Evolutionary conservation across 1,140 invertebrate genomes (phyloP), one percentile per base, ranked within the genome.

Genomic region (Condylostylus longicornis): DNA sequence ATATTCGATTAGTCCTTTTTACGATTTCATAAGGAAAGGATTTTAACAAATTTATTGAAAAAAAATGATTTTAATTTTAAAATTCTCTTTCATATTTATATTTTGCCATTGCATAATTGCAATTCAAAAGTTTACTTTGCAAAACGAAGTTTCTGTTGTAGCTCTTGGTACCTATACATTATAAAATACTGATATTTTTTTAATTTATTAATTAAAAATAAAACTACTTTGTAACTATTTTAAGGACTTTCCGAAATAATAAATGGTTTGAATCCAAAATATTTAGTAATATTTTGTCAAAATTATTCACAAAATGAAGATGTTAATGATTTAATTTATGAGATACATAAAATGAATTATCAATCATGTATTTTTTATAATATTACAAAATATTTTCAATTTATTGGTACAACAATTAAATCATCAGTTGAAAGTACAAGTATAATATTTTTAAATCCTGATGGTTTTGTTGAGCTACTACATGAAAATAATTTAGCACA

Each of bases 201-300:
- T n/a, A n/a, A n/a, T n/a, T n/a, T n/a, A n/a, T n/a, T n/a, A n/a
- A n/a, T n/a, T n/a, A n/a, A n/a, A n/a, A n/a, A n/a, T n/a, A n/a
- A n/a, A n/a, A n/a, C n/a, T n/a, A n/a, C n/a, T n/a, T n/a, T n/a
- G n/a, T n/a, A n/a, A n/a, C n/a, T n/a, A n/a, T n/a, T 6, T 34
- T 14, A 35, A 58, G 56, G 48, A 2, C 47, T 59, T n/a, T 49
- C 51, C 5, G 47, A 58, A 40, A 59, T 58, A 13, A 49, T 56
- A 15, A 54, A 50, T 21, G 49, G 49, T 1, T 25, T 58, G 5
- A 39, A 43, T 21, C 54, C 49, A 10, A 33, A 35, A 0, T 47
- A 46, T 22, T 15, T 58, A 35, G 45, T 45, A 31, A 54, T 58
- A 19, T 29, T 58, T 10, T 32, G 14, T 0, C 31, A n/a, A n/a